These are phyloP conservation scores for Drosophila yooni DNA, from an alignment of 2,888 invertebrate genomes.

Conservation along the genomic window DNA sequence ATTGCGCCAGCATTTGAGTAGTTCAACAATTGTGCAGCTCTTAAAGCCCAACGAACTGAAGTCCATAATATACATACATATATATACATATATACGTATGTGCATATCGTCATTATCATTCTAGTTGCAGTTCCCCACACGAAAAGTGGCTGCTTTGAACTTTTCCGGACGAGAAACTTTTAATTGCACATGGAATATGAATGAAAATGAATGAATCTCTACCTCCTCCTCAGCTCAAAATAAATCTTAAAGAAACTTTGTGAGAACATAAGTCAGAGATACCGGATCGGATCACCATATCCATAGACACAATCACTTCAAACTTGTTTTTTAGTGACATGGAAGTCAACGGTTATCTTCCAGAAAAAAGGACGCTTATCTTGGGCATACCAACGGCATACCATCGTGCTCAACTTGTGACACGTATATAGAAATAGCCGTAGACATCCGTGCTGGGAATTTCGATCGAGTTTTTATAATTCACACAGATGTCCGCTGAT, in stretches of 20 bases:
- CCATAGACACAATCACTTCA: neutral
- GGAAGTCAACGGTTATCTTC: no score
- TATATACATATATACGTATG: no score
- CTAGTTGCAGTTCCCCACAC: neutral
- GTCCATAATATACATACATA: neutral
- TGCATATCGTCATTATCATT: slow-evolving; percentile 1
- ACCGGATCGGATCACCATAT: neutral
- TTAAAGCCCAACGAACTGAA: neutral
- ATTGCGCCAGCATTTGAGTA: neutral
- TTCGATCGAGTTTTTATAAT: neutral
- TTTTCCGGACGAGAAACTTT: neutral
- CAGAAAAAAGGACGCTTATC: no score
- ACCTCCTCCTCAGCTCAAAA: neutral
- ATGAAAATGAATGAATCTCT: neutral
- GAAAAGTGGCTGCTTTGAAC: neutral
- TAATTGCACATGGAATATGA: neutral
- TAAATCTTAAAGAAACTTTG: neutral
- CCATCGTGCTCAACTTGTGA: no score
- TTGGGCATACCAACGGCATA: no score
- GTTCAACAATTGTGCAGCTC: neutral
- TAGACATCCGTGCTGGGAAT: neutral
- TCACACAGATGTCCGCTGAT: neutral
- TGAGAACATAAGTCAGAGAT: neutral
- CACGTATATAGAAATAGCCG: no score
- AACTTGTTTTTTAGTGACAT: no score